Evolutionary conservation across 35 echinoderm and acorn worm genomes (phyloP), one percentile per base, ranked within the genome.

Genomic region (Antedon bifida): DNA sequence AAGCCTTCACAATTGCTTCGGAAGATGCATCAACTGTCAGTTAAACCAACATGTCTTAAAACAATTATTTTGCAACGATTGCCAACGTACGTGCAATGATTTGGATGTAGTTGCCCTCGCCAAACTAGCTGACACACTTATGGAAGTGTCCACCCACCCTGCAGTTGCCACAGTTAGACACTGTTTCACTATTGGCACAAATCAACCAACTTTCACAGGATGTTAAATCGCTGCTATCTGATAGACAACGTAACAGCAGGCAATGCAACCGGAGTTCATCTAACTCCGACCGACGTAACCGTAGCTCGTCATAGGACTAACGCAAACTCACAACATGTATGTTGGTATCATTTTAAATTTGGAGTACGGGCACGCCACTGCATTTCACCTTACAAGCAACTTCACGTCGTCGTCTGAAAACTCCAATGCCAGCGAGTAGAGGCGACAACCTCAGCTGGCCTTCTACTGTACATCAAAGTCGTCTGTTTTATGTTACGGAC

Each of bases 1-100:
- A 89, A 89, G 75, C 87, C 87, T 23, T 64, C 74, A 28, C 87
- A 89, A 84, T 82, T 89, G 19, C 82, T 84, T 13, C 82, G 82
- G 17, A 32, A 82, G 1, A 89, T 89, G 82, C 32, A 73, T n/a
- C 82, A 89, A 46, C 34, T 90, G 14, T 31, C 86, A 79, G 3
- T 84, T 89, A 34, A 82, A 89, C 14, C 34, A 89, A 13, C 77
- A 35, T 31, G 79, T 84, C n/a, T n/a, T 89, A 10, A 83, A 73
- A 77, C 81, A 84, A 32, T 42, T 89, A 32, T 89, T 89, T 77
- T 89, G 1, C 82, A 89, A 29, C 87, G 82, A 17, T 80, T 89
- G 45, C 87, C 87, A 33, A 77, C 34, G 11, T 78, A 84, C 74
- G 87, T 84, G 17, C 87, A 89, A 79, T 39, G 34, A 36, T 85